Evolutionary conservation across 2,113 vertebrate genomes (phyloP).

Genomic region (Telmatochromis sp.): DNA sequence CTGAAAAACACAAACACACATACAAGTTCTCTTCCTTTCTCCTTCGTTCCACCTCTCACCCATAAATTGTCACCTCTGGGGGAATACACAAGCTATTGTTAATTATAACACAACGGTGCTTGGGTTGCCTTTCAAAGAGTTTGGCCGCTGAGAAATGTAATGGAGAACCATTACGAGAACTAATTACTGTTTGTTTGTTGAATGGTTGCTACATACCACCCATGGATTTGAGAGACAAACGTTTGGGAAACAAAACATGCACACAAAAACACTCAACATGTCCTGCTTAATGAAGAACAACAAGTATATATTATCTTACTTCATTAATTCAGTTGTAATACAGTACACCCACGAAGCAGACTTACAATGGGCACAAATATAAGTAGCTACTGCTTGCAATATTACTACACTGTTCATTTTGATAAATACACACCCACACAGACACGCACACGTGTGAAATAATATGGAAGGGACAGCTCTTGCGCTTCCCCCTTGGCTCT

Average conservation of each 20-base stretch:
- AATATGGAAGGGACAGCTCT: background rate
- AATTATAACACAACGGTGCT: constrained; percentile 52
- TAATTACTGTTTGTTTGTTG: constrained; percentile 61
- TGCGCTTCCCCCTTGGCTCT: background rate
- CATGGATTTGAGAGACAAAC: constrained; percentile 46
- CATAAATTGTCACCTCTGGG: constrained; percentile 37
- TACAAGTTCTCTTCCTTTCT: background rate
- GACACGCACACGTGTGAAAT: background rate
- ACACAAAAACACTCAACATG: background rate
- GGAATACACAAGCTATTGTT: constrained; percentile 41
- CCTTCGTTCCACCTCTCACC: background rate
- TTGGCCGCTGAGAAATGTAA: constrained; percentile 54
- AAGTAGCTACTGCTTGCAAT: background rate
- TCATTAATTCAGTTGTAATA: constrained; percentile 25
- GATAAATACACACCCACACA: background rate
- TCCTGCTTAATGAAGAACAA: constrained; percentile 33
- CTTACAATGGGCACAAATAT: background rate
- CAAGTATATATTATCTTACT: background rate
- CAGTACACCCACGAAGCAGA: background rate
- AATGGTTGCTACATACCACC: constrained; percentile 44
- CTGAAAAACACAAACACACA: background rate
- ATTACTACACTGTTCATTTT: background rate
- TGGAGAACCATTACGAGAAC: constrained; percentile 55
- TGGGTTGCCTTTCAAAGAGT: constrained; percentile 53
- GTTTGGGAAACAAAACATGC: constrained; percentile 23